phyloP scores from a whole-genome alignment of 30 jellyfish, hydroid and myxozoan species.

The Hydractinia echinata region DNA sequence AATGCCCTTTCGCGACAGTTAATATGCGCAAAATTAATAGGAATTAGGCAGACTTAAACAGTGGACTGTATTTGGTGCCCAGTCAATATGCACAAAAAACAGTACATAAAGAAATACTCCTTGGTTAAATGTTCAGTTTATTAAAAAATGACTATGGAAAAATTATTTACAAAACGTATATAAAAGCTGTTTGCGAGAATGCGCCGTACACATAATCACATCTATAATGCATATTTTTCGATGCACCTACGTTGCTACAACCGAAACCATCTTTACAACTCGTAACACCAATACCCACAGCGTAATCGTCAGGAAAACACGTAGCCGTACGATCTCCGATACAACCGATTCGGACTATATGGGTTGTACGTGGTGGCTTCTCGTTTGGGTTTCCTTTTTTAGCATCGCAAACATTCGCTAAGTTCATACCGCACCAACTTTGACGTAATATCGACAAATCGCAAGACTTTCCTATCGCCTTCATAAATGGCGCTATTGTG shows the following conservation, averaged over 20 bases:
- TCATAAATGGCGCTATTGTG: slow-evolving; percentile 92
- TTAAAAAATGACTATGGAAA: no score
- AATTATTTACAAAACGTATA: slow-evolving; percentile 61
- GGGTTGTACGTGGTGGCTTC: slow-evolving; percentile 89
- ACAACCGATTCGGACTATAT: slow-evolving; percentile 92
- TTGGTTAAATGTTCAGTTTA: no score
- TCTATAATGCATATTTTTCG: slow-evolving; percentile 94
- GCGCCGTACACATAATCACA: slow-evolving; percentile 98
- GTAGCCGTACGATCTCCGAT: slow-evolving; percentile 98
- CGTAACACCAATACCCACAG: slow-evolving; percentile 96
- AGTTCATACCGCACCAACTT: slow-evolving; percentile 97
- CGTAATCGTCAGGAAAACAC: slow-evolving; percentile 99
- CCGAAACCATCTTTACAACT: slow-evolving; percentile 99
- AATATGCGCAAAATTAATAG: no score
- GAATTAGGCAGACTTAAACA: no score
- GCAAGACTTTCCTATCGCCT: slow-evolving; percentile 91
- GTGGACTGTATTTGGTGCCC: no score
- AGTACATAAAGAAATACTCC: no score
- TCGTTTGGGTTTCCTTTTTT: slow-evolving; percentile 89
- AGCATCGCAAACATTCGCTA: slow-evolving; percentile 93
- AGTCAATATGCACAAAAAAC: no score
- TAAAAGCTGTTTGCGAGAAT: slow-evolving; percentile 90
- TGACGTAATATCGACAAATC: slow-evolving; percentile 83
- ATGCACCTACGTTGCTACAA: slow-evolving; percentile 94
- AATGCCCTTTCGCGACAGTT: no score